Percentiles rank a stretch among this genome's conserved stretches.
Conservation (phyloP, 1,140 invertebrate genomes). For the Parapsyche elsis region DNA sequence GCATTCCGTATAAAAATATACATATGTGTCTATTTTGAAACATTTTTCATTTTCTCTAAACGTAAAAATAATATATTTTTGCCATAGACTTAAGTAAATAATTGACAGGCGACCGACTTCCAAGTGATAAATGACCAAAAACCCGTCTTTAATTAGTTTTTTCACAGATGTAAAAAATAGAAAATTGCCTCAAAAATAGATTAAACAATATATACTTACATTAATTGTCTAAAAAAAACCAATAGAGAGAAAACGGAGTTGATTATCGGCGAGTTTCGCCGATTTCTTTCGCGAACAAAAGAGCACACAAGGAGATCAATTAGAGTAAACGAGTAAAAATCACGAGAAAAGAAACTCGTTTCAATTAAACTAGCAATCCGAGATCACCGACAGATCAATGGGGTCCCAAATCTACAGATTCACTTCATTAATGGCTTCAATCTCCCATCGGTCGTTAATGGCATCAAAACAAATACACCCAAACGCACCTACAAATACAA, state of each 20-base stretch:
- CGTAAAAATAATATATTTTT: background rate
- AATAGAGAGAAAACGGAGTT: too few species aligned
- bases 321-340: background rate
- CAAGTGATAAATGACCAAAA: conserved; percentile 9
- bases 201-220: too few species aligned
- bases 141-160: conserved; percentile 19
- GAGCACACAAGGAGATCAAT: too few species aligned
- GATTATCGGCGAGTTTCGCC: too few species aligned
- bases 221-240: too few species aligned
- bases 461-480: conserved; percentile 9
- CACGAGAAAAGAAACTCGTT: conserved; percentile 14
- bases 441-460: background rate
- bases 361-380: conserved; percentile 9
- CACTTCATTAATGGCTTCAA: conserved; percentile 30
- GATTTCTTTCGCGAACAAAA: too few species aligned
- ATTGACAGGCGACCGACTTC: conserved; percentile 38
- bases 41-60: background rate
- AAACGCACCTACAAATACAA: background rate
- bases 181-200: too few species aligned
- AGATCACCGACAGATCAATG: conserved; percentile 17
- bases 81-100: conserved; percentile 13
- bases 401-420: background rate
- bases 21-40: background rate
- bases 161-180: background rate
- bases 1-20: background rate